phyloP scores from a whole-genome alignment of 2,888 invertebrate genomes.

The Allolobophora icterica region DNA sequence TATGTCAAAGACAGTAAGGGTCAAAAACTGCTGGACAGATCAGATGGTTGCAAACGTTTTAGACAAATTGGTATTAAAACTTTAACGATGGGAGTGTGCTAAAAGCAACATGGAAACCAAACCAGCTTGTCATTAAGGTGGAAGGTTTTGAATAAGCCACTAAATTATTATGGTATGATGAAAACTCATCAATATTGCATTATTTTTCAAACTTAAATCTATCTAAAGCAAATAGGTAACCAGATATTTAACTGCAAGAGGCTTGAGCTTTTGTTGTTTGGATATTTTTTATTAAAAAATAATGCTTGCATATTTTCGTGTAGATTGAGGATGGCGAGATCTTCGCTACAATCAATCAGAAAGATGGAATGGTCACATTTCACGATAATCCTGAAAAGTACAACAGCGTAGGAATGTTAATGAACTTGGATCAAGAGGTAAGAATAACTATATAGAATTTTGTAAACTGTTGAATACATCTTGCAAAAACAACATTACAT shows the following conservation, averaged over 20 bases:
- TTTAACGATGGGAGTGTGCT: no score
- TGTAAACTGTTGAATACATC: neutral
- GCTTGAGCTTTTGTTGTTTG: neutral
- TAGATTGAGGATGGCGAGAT: constrained; percentile 96
- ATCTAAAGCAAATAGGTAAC: no score
- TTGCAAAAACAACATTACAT: no score
- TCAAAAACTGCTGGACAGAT: no score
- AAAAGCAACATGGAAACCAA: no score
- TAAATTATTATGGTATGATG: no score
- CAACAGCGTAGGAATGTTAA: constrained; percentile 85
- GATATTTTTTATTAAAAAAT: neutral
- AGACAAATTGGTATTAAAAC: no score
- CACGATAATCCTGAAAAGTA: constrained; percentile 94
- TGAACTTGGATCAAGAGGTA: constrained; percentile 79
- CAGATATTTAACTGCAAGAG: neutral
- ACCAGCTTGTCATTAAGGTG: no score
- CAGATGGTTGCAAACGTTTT: no score
- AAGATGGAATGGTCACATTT: constrained; percentile 96
- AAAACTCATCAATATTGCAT: neutral
- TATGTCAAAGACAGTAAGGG: no score
- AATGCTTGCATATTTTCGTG: constrained; percentile 32
- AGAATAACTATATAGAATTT: constrained; percentile 30
- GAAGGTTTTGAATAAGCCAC: no score
- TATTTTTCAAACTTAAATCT: neutral
- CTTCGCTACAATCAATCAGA: constrained; percentile 94